Conservation (phyloP, 1,140 invertebrate genomes). For the Aphelenchoides fujianensis region DNA sequence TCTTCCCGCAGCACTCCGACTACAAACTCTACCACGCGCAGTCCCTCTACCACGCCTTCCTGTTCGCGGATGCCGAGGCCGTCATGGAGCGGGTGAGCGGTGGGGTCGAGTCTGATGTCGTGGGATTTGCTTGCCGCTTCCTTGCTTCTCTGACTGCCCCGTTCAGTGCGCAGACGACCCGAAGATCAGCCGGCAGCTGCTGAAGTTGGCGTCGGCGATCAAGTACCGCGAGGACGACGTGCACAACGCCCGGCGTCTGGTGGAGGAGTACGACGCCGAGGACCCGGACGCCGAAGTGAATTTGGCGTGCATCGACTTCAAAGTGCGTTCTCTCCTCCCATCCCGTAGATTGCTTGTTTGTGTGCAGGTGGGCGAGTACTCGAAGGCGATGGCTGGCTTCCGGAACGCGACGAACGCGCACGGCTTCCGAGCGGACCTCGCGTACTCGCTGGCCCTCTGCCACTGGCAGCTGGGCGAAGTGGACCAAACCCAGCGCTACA, state of each 20-base stretch:
- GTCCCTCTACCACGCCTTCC: conserved; percentile 67
- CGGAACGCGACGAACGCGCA: conserved; percentile 78
- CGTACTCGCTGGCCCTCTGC: conserved; percentile 92
- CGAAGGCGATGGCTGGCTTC: conserved; percentile 89
- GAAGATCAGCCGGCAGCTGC: conserved; percentile 71
- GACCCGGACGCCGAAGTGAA: conserved; percentile 94
- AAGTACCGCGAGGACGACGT: conserved; percentile 95
- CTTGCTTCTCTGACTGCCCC: conserved; percentile 69
- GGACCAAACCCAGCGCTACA: conserved; percentile 74
- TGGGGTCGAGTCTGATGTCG: no score
- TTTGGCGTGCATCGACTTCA: conserved; percentile 87
- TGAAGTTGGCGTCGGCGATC: conserved; percentile 93
- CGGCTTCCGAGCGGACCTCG: conserved; percentile 82
- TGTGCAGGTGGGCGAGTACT: conserved; percentile 77
- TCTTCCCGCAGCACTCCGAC: conserved; percentile 79
- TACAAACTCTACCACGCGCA: conserved; percentile 92
- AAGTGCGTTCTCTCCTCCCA: no score
- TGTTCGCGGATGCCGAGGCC: conserved; percentile 57
- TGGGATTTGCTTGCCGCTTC: conserved; percentile 72
- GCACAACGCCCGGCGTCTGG: conserved; percentile 80
- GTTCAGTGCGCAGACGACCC: conserved; percentile 77
- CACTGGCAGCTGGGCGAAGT: conserved; percentile 92
- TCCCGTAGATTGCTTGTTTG: conserved; percentile 48
- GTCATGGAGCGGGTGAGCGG: conserved; percentile 46
- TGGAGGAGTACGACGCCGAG: conserved; percentile 81